Percentiles rank a stretch among this genome's conserved stretches.
Evolutionary conservation across 2,888 invertebrate species (phyloP).

Genomic region (Torymus tubicola): DNA sequence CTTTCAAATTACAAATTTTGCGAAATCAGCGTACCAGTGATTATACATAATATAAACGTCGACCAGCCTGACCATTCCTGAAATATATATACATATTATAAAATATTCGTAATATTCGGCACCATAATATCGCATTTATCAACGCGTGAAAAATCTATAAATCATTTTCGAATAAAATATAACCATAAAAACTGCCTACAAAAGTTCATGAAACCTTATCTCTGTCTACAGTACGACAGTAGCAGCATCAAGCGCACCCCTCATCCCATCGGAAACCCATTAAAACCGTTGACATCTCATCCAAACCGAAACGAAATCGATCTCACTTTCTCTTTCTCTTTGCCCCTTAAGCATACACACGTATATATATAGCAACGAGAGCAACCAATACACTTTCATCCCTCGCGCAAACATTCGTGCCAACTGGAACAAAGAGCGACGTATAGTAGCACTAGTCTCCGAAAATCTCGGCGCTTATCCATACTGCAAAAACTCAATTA

Average conservation of each 20-base stretch:
- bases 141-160: no score
- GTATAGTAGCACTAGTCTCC: not conserved
- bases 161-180: no score
- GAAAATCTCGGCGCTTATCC: slow-evolving; percentile 7
- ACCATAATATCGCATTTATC: no score
- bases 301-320: slow-evolving; percentile 2
- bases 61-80: no score
- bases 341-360: no score
- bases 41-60: no score
- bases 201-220: not conserved
- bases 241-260: not conserved
- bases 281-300: slow-evolving; percentile 2
- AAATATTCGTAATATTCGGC: no score
- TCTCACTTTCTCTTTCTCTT: no score
- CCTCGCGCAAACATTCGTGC: not conserved
- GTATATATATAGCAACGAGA: not conserved
- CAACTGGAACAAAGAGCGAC: slow-evolving; percentile 16
- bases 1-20: no score
- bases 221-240: not conserved
- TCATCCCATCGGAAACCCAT: slow-evolving; percentile 19
- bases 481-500: slow-evolving; percentile 54
- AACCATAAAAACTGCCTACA: no score
- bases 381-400: slow-evolving; percentile 4
- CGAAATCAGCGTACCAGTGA: no score
- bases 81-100: no score